These are phyloP conservation scores for Psylliodes chrysocephalus DNA, from an alignment of 2,888 invertebrate genomes.

Conservation along the genomic window DNA sequence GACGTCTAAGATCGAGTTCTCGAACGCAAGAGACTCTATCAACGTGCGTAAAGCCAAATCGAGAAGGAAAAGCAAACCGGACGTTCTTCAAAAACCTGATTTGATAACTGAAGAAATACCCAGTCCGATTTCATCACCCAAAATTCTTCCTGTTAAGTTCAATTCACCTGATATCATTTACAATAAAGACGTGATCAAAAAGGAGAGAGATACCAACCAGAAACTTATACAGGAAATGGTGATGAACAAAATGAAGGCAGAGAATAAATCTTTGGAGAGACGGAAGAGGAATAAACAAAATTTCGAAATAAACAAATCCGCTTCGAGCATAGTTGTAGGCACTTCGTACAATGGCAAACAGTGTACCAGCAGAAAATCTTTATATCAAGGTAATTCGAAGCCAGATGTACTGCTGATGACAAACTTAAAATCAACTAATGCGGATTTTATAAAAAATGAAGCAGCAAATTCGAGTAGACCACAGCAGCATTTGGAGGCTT, in stretches of 20 bases:
- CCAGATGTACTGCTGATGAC: conserved; percentile 59
- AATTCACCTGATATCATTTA: conserved; percentile 56
- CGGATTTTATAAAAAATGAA: conserved; percentile 14
- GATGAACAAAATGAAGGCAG: conserved; percentile 79
- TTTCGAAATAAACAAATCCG: conserved; percentile 58
- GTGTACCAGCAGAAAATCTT: conserved; percentile 48
- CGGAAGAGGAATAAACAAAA: conserved; percentile 65
- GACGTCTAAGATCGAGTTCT: conserved; percentile 76
- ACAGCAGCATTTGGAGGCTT: conserved; percentile 67
- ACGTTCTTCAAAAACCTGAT: conserved; percentile 60
- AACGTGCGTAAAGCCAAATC: conserved; percentile 69
- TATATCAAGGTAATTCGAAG: conserved; percentile 27
- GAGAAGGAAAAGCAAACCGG: conserved; percentile 63
- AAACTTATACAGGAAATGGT: conserved; percentile 85
- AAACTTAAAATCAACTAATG: conserved; percentile 50
- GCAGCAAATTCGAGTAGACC: background rate
- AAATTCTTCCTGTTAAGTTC: conserved; percentile 44
- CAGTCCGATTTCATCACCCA: conserved; percentile 56
- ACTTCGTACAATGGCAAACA: background rate
- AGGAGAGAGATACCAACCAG: conserved; percentile 84
- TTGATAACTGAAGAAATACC: conserved; percentile 20
- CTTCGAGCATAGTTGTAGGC: conserved; percentile 46
- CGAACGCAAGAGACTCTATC: conserved; percentile 75
- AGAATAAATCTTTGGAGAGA: conserved; percentile 72
- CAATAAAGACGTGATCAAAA: conserved; percentile 75